Evolutionary conservation across 1,140 invertebrate species (phyloP).

Genomic region (Procambarus virginalis): DNA sequence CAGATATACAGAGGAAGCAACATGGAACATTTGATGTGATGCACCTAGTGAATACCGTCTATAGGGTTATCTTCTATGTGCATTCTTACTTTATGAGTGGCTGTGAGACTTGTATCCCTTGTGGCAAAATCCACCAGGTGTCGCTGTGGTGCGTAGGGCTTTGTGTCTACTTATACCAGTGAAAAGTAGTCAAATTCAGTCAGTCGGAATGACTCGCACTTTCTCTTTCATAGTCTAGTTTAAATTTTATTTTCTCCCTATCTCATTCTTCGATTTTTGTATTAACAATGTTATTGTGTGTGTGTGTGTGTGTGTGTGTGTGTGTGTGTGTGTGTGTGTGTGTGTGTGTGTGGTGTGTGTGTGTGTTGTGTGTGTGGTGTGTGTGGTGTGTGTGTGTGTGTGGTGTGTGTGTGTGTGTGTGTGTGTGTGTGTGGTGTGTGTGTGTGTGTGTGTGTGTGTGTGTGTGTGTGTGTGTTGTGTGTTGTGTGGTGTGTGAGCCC

Average conservation of each 20-base stretch:
- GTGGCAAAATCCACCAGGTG: not conserved
- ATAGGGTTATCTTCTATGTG: too few relatives aligned
- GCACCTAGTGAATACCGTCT: too few relatives aligned
- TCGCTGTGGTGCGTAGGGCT: not conserved
- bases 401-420: conserved; percentile 26
- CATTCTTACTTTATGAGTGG: not conserved
- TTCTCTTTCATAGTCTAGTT: not conserved
- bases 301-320: not conserved
- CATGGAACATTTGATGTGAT: too few relatives aligned
- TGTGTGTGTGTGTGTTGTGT: conserved; percentile 4
- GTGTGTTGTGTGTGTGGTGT: too few relatives aligned
- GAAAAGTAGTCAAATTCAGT: too few relatives aligned
- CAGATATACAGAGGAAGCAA: too few relatives aligned
- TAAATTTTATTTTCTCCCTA: not conserved
- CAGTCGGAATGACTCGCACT: not conserved
- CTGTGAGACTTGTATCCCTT: not conserved
- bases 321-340: conserved; percentile 1
- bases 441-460: too few relatives aligned
- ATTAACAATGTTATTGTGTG: too few relatives aligned
- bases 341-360: conserved; percentile 31
- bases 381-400: conserved; percentile 25
- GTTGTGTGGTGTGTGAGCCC: conserved; percentile 38
- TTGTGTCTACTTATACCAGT: too few relatives aligned
- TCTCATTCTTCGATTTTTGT: not conserved
- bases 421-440: conserved; percentile 15